Conservation (phyloP, 1,140 invertebrate genomes). For the Brachionus asplanchnoidis region DNA sequence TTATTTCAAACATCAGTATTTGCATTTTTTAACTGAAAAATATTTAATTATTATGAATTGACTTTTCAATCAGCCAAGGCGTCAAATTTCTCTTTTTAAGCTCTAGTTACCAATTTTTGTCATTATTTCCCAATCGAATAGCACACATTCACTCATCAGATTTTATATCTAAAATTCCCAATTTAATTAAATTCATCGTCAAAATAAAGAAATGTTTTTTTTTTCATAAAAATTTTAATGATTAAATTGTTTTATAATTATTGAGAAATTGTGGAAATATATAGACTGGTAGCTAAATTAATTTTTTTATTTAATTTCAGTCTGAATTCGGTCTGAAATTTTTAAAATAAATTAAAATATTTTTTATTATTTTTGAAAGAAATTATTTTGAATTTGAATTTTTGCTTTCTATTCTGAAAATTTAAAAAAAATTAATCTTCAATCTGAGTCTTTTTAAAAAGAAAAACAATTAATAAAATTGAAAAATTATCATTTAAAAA, state of each 20-base stretch:
- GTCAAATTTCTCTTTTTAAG: background rate
- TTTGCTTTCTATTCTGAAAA: no score
- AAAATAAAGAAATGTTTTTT: background rate
- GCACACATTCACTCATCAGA: background rate
- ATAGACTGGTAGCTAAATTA: no score
- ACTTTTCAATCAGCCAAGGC: background rate
- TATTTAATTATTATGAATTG: background rate
- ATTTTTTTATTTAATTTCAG: no score
- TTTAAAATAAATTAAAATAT: no score
- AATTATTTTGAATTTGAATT: no score
- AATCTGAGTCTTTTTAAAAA: no score
- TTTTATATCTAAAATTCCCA: background rate
- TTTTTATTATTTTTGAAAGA: no score
- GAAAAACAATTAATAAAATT: no score
- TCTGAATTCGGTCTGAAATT: no score
- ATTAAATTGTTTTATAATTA: background rate
- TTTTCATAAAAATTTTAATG: background rate
- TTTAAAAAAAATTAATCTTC: no score
- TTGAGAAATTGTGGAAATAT: background rate
- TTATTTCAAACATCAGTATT: background rate
- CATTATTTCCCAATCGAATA: background rate
- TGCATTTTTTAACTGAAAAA: background rate
- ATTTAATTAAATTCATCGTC: background rate
- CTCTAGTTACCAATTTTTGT: background rate
- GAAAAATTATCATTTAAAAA: no score